phyloP scores from a whole-genome alignment of 2,888 invertebrate genomes.

The Quadriops clusia region DNA sequence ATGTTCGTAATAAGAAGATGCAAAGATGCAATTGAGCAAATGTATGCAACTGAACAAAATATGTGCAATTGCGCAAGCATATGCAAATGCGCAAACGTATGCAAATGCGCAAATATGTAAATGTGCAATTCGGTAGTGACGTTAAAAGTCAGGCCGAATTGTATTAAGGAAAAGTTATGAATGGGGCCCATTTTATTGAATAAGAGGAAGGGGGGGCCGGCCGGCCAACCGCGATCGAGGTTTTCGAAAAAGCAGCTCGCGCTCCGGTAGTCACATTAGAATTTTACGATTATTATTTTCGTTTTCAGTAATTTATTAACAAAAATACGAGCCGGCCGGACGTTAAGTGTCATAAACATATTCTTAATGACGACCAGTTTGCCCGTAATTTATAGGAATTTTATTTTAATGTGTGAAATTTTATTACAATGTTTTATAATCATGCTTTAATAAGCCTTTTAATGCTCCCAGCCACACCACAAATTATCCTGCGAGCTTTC shows the following conservation, averaged over 20 bases:
- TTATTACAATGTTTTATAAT: constrained; percentile 41
- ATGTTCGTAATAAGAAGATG: too few relatives aligned
- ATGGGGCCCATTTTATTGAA: constrained; percentile 26
- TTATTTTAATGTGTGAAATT: constrained; percentile 41
- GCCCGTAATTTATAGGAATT: constrained; percentile 39
- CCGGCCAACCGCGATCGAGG: constrained; percentile 4
- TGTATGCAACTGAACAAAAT: too few relatives aligned
- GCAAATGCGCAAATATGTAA: constrained; percentile 21
- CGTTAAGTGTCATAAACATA: constrained; percentile 38
- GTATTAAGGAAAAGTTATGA: constrained; percentile 20
- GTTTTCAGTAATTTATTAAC: constrained; percentile 35
- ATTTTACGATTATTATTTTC: constrained; percentile 17
- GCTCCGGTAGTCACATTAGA: constrained; percentile 34
- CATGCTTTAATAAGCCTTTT: constrained; percentile 39
- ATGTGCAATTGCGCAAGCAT: too few relatives aligned
- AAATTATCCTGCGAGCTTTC: too few relatives aligned
- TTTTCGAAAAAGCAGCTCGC: constrained; percentile 21
- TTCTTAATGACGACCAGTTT: constrained; percentile 39
- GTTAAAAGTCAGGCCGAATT: constrained; percentile 21
- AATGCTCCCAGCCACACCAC: constrained; percentile 33
- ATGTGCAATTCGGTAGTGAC: constrained; percentile 22
- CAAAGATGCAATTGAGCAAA: too few relatives aligned
- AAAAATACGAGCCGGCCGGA: constrained; percentile 37
- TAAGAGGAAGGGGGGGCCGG: constrained; percentile 14
- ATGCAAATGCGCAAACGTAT: too few relatives aligned